Base-by-base conservation (phyloP, 1,140 invertebrate species). In the Cyphomyrmex costatus region DNA sequence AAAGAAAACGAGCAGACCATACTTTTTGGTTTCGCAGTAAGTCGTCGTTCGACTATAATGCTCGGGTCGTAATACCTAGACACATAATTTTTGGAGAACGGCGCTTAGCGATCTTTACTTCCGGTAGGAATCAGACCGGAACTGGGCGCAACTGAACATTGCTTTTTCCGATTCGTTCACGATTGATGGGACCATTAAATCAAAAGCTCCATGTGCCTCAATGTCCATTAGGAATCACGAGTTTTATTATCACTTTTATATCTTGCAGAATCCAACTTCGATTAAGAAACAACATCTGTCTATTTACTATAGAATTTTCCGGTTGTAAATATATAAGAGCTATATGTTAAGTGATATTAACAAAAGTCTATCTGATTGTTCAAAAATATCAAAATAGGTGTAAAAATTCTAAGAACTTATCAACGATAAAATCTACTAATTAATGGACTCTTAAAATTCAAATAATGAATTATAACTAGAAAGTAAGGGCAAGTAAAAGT, bases 51-150 rank as follows among this genome's bases (percentile, higher is more conserved):
- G 33, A 27, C 78, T n/a, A 70, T 70, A 80, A 80, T 70, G 49
- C 30, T 21, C 65, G n/a, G 51, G 24, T 73, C 66, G 12, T 58
- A 73, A 83, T 60, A 74, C 8, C 79, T 83, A 83, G 79, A 83
- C 79, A 73, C 79, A 83, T 83, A 83, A 83, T 83, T 83, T 83
- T 83, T 82, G 79, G 79, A 74, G 42, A 83, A 74, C n/a, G 68
- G 68, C 68, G 79, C 68, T 83, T 74, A 83, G 68, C 42, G 53
- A 8, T 74, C 36, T 68, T 83, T 60, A 74, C 79, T 83, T 83
- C 68, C 68, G 51, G 36, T 33, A 51, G 36, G 68, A 83, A 60
- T 30, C 53, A 74, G 79, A 83, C 79, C 66, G 68, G 79, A 83
- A 83, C 70, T 74, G 79, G 27, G 68, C 79, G 56, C 36, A 68